Evolutionary conservation across 2,113 vertebrate genomes (phyloP), one percentile per base, ranked within the genome.

Genomic region (Montifringilla adamsi): DNA sequence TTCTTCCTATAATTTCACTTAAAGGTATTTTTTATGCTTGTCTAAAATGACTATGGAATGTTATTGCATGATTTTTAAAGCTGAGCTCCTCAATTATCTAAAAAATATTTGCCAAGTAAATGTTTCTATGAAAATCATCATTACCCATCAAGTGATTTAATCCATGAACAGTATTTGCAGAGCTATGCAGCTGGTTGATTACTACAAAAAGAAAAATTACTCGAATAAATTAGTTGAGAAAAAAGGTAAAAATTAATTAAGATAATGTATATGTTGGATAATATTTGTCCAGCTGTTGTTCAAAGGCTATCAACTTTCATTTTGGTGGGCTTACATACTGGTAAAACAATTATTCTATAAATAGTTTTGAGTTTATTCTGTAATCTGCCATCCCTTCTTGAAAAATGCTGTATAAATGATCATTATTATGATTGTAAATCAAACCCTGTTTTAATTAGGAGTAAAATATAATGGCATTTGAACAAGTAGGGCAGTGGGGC

Each of bases 181-280:
- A 90, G 26, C 64, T 68, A 85, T 68, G 53, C 92, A 91, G 85
- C 60, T 93, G 75, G 52, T 90, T 90, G 76, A 74, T 95, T 96
- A 63, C 64, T 78, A 43, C 16, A 62, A 74, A 89, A 79, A 96
- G 76, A 95, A 91, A 93, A 67, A 92, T 70, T 87, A 70, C 83
- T 93, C 64, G 58, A 96, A 89, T 93, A 95, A 90, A 92, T 95
- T 87, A 96, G 49, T 31, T 73, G 58, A 92, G 64, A 49, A 82
- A 94, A 95, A 95, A 93, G 41, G 76, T 68, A 70, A 95, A 94
- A 96, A 94, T 92, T 94, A 95, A 92, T 96, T 96, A 90, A 93
- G 73, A 89, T 95, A 96, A 94, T 92, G 83, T 92, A 53, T 92
- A 86, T 56, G 64, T 94, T 94, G 85, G 69, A 86, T 89, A 96